Conservation (phyloP, 2,113 vertebrate genomes). For the Danio rerio region DNA sequence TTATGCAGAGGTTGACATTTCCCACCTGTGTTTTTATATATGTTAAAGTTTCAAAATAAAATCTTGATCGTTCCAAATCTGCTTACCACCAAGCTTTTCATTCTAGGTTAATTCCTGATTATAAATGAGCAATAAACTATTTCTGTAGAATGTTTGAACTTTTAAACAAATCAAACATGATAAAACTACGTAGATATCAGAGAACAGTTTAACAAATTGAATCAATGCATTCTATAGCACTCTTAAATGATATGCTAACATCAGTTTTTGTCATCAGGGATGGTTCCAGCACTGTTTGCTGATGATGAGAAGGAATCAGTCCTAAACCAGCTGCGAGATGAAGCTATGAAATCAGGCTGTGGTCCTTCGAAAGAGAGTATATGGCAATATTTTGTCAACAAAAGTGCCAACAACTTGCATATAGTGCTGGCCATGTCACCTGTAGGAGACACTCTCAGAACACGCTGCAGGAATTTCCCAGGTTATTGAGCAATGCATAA, state of each 20-base stretch:
- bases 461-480: slow-evolving; percentile 94
- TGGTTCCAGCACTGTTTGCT: slow-evolving; percentile 91
- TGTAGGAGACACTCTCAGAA: slow-evolving; percentile 87
- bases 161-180: too few species aligned
- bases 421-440: slow-evolving; percentile 95
- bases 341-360: slow-evolving; percentile 81
- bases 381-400: slow-evolving; percentile 94
- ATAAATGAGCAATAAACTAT: too few species aligned
- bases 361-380: slow-evolving; percentile 87
- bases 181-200: too few species aligned
- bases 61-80: too few species aligned
- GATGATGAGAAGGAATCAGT: slow-evolving; percentile 91
- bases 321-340: slow-evolving; percentile 82
- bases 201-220: too few species aligned
- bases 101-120: too few species aligned
- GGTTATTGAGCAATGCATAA: slow-evolving; percentile 71
- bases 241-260: not conserved
- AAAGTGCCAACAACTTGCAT: slow-evolving; percentile 91
- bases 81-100: too few species aligned
- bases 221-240: too few species aligned
- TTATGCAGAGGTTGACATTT: too few species aligned
- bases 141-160: too few species aligned
- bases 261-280: slow-evolving; percentile 75
- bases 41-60: too few species aligned
- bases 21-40: too few species aligned